Evolutionary conservation across 1,140 invertebrate genomes (phyloP).

Genomic region (Nymphalis io): DNA sequence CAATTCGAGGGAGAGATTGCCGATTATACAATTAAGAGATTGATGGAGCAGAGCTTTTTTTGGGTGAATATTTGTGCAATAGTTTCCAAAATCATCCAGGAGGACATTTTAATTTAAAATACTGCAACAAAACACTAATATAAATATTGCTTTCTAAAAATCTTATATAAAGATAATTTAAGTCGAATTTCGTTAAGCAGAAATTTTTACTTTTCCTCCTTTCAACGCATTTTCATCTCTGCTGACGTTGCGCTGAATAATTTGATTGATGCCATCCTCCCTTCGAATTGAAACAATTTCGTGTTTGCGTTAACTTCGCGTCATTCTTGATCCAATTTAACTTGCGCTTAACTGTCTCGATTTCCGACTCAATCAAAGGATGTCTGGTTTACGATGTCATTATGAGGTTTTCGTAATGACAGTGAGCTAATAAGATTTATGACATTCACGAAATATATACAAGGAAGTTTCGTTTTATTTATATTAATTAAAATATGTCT

Average conservation of each 20-base stretch:
- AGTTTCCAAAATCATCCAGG: no score
- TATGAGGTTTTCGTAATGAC: no score
- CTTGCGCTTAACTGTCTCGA: slow-evolving; percentile 27
- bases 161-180: neutral
- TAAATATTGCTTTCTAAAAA: neutral
- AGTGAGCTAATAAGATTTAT: slow-evolving; percentile 11
- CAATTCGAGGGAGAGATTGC: no score
- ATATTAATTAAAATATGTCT: neutral
- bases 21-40: no score
- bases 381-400: slow-evolving; percentile 15
- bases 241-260: slow-evolving; percentile 14
- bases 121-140: no score
- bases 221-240: neutral
- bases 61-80: no score
- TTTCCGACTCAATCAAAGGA: slow-evolving; percentile 33
- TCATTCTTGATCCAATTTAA: slow-evolving; percentile 29
- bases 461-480: neutral
- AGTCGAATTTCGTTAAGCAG: neutral
- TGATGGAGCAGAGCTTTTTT: no score
- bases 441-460: neutral
- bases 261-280: slow-evolving; percentile 20
- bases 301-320: slow-evolving; percentile 17
- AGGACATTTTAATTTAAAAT: no score
- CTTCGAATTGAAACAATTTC: slow-evolving; percentile 30
- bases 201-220: neutral